A percentile compares a stretch with the other conserved stretches of the same genome.
phyloP scores from a whole-genome alignment of 2,888 invertebrate genomes.

The Abscondita cerata region DNA sequence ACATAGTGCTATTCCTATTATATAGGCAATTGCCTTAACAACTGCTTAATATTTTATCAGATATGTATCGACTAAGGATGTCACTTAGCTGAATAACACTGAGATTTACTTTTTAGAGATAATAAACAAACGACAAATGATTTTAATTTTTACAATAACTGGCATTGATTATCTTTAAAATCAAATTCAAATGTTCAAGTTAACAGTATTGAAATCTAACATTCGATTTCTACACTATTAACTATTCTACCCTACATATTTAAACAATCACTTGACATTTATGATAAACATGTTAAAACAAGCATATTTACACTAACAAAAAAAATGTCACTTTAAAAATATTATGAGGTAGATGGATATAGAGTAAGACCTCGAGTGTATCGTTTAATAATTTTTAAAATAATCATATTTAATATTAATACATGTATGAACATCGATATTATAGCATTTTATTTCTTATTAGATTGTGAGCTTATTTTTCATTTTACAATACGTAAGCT shows the following conservation, averaged over 20 bases:
- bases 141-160: neutral
- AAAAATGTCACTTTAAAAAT: neutral
- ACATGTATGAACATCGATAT: neutral
- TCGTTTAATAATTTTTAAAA: neutral
- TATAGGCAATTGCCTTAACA: slow-evolving; percentile 28
- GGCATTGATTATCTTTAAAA: neutral
- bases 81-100: slow-evolving; percentile 44
- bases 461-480: too few relatives aligned
- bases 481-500: too few relatives aligned
- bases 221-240: neutral
- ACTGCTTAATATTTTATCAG: slow-evolving; percentile 39
- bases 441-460: neutral
- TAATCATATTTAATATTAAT: neutral
- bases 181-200: neutral
- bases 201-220: neutral
- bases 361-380: slow-evolving; percentile 3
- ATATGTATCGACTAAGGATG: slow-evolving; percentile 57
- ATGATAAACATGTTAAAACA: slow-evolving; percentile 4
- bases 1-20: slow-evolving; percentile 37
- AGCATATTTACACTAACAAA: neutral
- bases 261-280: slow-evolving; percentile 8
- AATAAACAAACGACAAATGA: slow-evolving; percentile 14
- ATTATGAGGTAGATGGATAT: neutral
- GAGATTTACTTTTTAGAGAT: slow-evolving; percentile 19
- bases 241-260: neutral